Evolutionary conservation across 2,113 vertebrate species (phyloP), one percentile per base, ranked within the genome.

Genomic region (Suricata suricatta): DNA sequence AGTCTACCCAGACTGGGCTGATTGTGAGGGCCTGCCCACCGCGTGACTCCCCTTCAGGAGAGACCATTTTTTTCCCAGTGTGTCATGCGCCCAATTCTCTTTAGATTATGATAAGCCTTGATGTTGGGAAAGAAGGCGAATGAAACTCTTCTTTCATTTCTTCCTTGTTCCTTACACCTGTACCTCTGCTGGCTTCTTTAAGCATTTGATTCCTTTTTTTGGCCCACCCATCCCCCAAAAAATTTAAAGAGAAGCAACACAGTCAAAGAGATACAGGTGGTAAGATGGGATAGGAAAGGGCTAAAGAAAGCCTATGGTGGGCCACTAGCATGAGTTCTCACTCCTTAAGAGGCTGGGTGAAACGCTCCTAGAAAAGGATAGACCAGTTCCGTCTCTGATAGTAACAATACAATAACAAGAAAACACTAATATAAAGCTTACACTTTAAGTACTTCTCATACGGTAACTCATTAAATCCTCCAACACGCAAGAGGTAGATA

Each of bases 371-470:
- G 17, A 38, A 83, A 95, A 82, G 14, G 14, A 29, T 1, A 84
- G 0, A 44, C n/a, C 33, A 79, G 6, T 50, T n/a, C 16, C n/a
- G 31, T 92, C 31, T 93, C 50, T 29, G 68, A 4, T 31, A 57
- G 29, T 50, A 15, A 64, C 0, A 72, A 60, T 13, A 90, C 29
- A 66, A 52, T 7, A 90, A 33, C 14, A 92, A 29, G 19, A 9
- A 86, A 94, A 83, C 21, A 50, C 33, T n/a, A 76, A 80, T 13
- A 31, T n/a, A 91, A 90, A 87, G 33, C 23, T 88, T 85, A 31
- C 7, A n/a, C n/a, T n/a, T 5, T n/a, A n/a, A 92, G 71, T 23
- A 77, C 52, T 80, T 74, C 16, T 12, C 31, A 50, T 35, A 77
- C 19, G 27, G 38, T 90, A 38, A 47, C 8, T 31, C n/a, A 25